These are phyloP conservation scores for Micromesistius poutassou DNA, from an alignment of 2,797 vertebrate genomes.

Conservation along the genomic window DNA sequence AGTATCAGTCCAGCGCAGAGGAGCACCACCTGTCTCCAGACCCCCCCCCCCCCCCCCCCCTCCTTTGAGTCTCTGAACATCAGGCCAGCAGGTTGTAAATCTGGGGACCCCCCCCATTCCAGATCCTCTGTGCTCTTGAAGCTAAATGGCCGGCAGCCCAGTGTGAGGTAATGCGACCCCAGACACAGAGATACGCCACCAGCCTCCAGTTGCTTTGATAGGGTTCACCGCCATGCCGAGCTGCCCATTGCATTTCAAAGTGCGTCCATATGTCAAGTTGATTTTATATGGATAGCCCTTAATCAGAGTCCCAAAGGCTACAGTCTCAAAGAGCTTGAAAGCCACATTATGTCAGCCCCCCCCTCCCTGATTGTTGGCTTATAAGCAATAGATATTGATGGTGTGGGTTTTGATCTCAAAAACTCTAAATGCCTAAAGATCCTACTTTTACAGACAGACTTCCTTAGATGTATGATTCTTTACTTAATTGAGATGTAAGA, in stretches of 20 bases:
- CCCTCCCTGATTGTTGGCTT: too few relatives aligned
- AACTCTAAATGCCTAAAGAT: not conserved
- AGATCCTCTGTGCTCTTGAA: conserved; percentile 30
- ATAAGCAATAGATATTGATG: not conserved
- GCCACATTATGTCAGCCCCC: too few relatives aligned
- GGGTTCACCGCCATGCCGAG: not conserved
- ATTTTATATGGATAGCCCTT: not conserved
- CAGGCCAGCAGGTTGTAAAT: conserved; percentile 50
- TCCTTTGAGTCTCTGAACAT: not conserved
- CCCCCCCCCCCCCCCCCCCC: not conserved
- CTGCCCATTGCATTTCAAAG: not conserved
- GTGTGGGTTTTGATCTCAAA: not conserved
- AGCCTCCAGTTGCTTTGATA: not conserved
- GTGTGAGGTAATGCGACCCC: not conserved
- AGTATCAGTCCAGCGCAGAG: conserved; percentile 38
- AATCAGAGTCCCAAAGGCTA: not conserved
- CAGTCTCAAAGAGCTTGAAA: too few relatives aligned
- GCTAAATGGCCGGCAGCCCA: conserved; percentile 20
- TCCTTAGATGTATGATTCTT: not conserved
- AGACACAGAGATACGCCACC: not conserved
- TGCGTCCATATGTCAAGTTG: not conserved
- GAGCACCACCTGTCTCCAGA: not conserved
- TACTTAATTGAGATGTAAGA: not conserved
- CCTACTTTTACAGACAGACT: not conserved
- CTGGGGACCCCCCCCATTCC: conserved; percentile 16